phyloP scores from a whole-genome alignment of 2,797 vertebrate species.

The Rhinoraja longicauda region DNA sequence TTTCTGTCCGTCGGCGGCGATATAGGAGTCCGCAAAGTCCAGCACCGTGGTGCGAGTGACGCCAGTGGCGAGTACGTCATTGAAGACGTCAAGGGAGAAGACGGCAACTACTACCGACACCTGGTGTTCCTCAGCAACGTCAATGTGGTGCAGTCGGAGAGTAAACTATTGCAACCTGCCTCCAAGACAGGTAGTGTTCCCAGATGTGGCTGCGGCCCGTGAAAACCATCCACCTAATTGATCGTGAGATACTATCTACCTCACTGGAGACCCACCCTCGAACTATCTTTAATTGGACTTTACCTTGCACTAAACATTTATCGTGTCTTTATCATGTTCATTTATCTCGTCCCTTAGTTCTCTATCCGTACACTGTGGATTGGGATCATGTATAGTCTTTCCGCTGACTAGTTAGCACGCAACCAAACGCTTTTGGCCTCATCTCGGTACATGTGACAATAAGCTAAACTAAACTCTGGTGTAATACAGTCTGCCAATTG shows the following conservation, averaged over 20 bases:
- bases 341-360: too few relatives aligned
- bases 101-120: slow-evolving; percentile 69
- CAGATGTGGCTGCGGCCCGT: not conserved
- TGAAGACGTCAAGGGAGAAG: slow-evolving; percentile 83
- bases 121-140: slow-evolving; percentile 83
- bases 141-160: slow-evolving; percentile 87
- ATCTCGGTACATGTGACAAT: too few relatives aligned
- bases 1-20: slow-evolving; percentile 88
- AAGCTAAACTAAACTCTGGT: not conserved
- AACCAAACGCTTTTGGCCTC: too few relatives aligned
- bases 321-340: too few relatives aligned
- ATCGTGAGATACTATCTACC: too few relatives aligned
- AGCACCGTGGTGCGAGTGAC: slow-evolving; percentile 65
- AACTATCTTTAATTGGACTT: too few relatives aligned
- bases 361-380: too few relatives aligned
- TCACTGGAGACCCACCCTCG: too few relatives aligned
- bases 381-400: too few relatives aligned
- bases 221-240: not conserved
- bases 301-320: too few relatives aligned
- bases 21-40: slow-evolving; percentile 75
- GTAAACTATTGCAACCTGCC: slow-evolving; percentile 58
- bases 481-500: not conserved
- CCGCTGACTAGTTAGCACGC: too few relatives aligned
- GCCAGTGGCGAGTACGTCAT: slow-evolving; percentile 81
- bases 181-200: slow-evolving; percentile 27